Evolutionary conservation across 2,797 vertebrate genomes (phyloP), one percentile per base, ranked within the genome.

Genomic region (Bovichtus variegatus): DNA sequence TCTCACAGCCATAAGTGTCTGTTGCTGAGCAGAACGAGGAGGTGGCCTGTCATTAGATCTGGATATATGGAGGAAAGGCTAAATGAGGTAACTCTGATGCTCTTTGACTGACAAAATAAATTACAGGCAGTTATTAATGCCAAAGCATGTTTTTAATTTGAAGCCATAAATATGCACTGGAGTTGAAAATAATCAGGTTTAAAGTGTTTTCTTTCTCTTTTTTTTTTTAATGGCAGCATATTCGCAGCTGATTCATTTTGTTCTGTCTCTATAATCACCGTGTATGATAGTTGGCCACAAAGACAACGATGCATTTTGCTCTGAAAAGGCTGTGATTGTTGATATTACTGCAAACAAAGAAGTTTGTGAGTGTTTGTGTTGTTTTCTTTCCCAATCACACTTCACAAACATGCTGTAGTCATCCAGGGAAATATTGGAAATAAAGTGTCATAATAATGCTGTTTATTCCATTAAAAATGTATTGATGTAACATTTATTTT

Each of bases 1-100:
- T 90, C 71, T 87, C 77, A 85, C 81, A 77, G 71, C 57, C 77
- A 89, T 74, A 84, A 74, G 70, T 41, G 75, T 66, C 75, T 84
- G 83, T 84, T 71, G 85, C 83, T 63, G 69, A 83, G 62, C 54
- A 87, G 53, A 87, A 67, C 44, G 72, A 77, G 78, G 49, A 81
- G 64, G 76, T 71, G 75, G 78, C 80, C 81, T 82, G 82, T 87
- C 69, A 76, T 79, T 27, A 29, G 7, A 59, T 55, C 40, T 29
- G 23, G 71, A 80, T 51, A 7, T 64, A 74, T 18, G 31, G 40
- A 54, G 53, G 46, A 66, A 51, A 60, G 11, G 18, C 23, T 47
- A 10, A 66, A 65, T 47, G 6, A 36, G 31, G 18, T 53, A 19
- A 67, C 9, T 43, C 9, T 36, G 40, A 38, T 38, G 40, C 31